These are phyloP conservation scores for Hyperoodon ampullatus DNA, from an alignment of 2,113 vertebrate genomes.

Conservation along the genomic window DNA sequence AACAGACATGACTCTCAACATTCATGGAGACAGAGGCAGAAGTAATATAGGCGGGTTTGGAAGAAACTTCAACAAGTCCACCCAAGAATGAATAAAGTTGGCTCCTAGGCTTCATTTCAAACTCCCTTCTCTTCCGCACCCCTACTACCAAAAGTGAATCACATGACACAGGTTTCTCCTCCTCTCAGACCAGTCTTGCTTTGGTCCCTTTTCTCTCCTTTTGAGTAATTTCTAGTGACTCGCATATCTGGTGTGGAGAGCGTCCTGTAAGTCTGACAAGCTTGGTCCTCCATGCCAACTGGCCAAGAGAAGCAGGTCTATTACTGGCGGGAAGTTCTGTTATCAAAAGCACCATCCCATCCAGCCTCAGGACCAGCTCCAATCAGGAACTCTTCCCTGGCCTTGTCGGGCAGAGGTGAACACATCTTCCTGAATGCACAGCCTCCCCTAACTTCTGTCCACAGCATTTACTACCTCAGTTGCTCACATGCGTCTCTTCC, in stretches of 20 bases:
- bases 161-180: rapidly evolving
- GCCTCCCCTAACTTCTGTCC: not conserved
- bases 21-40: not conserved
- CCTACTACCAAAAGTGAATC: not conserved
- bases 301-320: not conserved
- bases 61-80: not conserved
- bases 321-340: not conserved
- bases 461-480: rapidly evolving
- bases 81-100: not conserved
- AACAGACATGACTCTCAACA: not conserved
- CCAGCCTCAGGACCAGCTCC: not conserved
- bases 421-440: rapidly evolving
- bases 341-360: not conserved
- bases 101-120: not conserved
- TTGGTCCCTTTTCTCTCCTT: not conserved
- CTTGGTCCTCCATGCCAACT: not conserved
- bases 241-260: not conserved
- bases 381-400: not conserved
- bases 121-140: not conserved
- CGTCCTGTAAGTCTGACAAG: not conserved
- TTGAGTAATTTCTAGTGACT: not conserved
- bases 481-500: not conserved
- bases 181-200: not conserved
- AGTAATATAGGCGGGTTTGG: not conserved
- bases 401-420: not conserved